These are phyloP conservation scores for Dendrolimus kikuchii DNA, from an alignment of 1,140 invertebrate species.

Conservation along the genomic window DNA sequence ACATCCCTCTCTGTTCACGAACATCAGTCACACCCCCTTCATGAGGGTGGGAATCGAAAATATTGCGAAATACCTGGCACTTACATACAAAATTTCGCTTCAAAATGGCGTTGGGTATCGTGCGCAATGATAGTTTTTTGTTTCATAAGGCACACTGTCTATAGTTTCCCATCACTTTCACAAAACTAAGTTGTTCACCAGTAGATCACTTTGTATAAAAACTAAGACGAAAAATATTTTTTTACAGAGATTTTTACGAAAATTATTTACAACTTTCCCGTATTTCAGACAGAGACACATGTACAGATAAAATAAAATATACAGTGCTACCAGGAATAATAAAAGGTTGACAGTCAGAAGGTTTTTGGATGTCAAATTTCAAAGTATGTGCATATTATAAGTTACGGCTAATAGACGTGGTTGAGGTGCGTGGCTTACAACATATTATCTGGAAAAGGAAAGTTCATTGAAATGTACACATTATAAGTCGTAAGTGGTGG, in stretches of 20 bases:
- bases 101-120: conserved; percentile 72
- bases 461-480: too few species aligned
- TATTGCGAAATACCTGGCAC: conserved; percentile 72
- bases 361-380: too few species aligned
- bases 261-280: conserved; percentile 69
- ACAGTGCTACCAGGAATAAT: too few species aligned
- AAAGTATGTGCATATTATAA: too few species aligned
- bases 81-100: conserved; percentile 73
- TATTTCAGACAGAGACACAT: conserved; percentile 40
- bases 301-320: conserved; percentile 7
- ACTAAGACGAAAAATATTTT: conserved; percentile 7
- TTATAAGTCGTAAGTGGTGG: too few species aligned
- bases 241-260: conserved; percentile 38
- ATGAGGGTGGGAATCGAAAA: conserved; percentile 42
- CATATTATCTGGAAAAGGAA: too few species aligned
- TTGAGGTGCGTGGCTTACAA: too few species aligned
- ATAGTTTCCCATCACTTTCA: conserved; percentile 52
- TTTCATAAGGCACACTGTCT: conserved; percentile 62
- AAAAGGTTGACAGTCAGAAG: too few species aligned
- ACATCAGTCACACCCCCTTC: conserved; percentile 26
- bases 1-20: conserved; percentile 35
- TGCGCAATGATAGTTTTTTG: conserved; percentile 72
- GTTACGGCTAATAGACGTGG: too few species aligned
- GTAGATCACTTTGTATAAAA: conserved; percentile 46
- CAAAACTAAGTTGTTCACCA: conserved; percentile 38